Evolutionary conservation across 1,140 invertebrate species (phyloP).

Genomic region (Tetragonula clypearis): DNA sequence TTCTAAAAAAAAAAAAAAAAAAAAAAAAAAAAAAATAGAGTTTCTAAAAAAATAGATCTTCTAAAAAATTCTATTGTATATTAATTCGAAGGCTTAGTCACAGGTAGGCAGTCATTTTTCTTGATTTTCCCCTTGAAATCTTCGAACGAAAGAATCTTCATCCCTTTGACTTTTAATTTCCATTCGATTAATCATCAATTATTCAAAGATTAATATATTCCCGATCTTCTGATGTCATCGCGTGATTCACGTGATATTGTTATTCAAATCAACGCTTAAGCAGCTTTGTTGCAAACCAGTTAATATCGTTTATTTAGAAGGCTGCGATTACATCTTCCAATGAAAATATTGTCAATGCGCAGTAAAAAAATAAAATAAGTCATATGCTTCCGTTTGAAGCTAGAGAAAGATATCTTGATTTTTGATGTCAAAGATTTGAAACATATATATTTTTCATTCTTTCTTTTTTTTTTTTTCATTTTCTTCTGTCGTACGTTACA

Average conservation of each 20-base stretch:
- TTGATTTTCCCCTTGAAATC: neutral
- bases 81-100: too few relatives aligned
- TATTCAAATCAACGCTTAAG: neutral
- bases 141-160: neutral
- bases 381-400: neutral
- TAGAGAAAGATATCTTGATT: neutral
- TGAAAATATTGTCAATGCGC: too few relatives aligned
- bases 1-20: too few relatives aligned
- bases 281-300: too few relatives aligned
- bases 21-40: too few relatives aligned
- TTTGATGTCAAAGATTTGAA: neutral
- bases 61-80: too few relatives aligned
- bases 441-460: neutral
- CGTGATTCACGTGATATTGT: neutral
- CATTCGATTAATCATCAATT: neutral
- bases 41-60: too few relatives aligned
- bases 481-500: neutral
- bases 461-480: too few relatives aligned
- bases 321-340: too few relatives aligned
- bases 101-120: neutral
- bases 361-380: too few relatives aligned
- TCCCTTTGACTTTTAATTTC: neutral
- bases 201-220: neutral
- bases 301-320: too few relatives aligned
- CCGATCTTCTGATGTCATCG: neutral